These are phyloP conservation scores for Epinephelus lanceolatus DNA, from an alignment of 2,113 vertebrate species.

Conservation along the genomic window DNA sequence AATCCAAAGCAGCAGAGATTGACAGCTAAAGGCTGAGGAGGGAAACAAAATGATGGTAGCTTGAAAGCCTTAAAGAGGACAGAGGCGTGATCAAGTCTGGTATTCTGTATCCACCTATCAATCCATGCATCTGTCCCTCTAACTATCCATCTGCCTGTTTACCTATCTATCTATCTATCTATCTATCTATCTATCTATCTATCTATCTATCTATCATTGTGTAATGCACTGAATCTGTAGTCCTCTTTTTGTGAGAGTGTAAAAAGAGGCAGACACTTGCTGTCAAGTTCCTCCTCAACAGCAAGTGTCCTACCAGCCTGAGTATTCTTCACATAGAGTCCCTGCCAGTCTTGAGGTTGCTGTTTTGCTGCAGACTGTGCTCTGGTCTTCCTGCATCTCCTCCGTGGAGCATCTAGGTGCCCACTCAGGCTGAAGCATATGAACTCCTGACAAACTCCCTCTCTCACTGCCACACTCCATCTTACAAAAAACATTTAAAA, in stretches of 20 bases:
- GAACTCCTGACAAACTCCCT: neutral
- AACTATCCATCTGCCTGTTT: too few relatives aligned
- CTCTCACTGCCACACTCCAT: neutral
- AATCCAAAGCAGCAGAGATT: constrained; percentile 52
- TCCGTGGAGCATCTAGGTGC: too few relatives aligned
- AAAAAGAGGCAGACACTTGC: neutral
- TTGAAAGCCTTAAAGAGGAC: constrained; percentile 25
- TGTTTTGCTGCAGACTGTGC: neutral
- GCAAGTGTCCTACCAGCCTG: neutral
- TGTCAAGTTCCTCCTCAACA: neutral
- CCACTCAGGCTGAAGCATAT: neutral
- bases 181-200: too few relatives aligned
- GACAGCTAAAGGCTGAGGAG: constrained; percentile 32
- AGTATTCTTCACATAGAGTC: neutral
- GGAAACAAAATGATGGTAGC: constrained; percentile 38
- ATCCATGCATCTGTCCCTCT: neutral
- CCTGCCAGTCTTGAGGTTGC: neutral
- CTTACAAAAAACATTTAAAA: neutral
- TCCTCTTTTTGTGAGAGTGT: neutral
- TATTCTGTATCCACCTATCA: constrained; percentile 7
- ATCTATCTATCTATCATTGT: neutral
- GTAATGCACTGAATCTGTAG: neutral
- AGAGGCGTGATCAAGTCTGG: constrained; percentile 16
- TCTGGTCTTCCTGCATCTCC: too few relatives aligned
- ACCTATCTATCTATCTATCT: too few relatives aligned